Percentiles rank a stretch among this genome's conserved stretches.
These are phyloP conservation scores for Zootoca vivipara DNA, from an alignment of 2,113 vertebrate species.

Conservation along the genomic window DNA sequence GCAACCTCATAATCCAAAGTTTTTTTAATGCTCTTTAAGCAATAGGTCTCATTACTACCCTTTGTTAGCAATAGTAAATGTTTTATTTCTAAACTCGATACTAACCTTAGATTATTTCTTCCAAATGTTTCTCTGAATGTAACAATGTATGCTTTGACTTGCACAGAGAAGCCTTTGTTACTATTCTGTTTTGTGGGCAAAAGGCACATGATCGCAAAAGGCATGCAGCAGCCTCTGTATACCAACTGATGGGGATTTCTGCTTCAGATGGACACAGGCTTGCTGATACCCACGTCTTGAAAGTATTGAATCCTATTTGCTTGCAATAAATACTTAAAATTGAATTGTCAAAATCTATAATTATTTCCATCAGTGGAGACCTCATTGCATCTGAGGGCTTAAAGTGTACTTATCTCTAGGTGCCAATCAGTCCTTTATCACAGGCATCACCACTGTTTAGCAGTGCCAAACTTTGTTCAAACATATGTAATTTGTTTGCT, in stretches of 20 bases:
- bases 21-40: not conserved
- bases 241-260: constrained; percentile 18
- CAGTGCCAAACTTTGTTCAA: not conserved
- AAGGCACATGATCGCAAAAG: constrained; percentile 6
- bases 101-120: not conserved
- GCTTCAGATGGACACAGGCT: constrained; percentile 13
- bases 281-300: constrained; percentile 18
- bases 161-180: not conserved
- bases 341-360: constrained; percentile 40
- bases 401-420: constrained; percentile 10
- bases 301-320: constrained; percentile 30
- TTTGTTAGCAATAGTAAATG: not conserved
- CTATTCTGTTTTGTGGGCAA: not conserved
- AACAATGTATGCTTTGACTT: not conserved
- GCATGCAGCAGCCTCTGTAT: not conserved
- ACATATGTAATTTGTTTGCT: constrained; percentile 36
- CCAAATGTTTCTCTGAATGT: not conserved
- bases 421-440: constrained; percentile 31
- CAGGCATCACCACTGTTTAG: not conserved
- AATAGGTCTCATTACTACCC: not conserved
- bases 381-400: constrained; percentile 30
- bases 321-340: constrained; percentile 25
- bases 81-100: not conserved
- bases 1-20: not conserved
- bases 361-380: constrained; percentile 28